A percentile compares a stretch with the other conserved stretches of the same genome.
These are phyloP conservation scores for Cartodere bifasciata DNA, from an alignment of 2,888 invertebrate species.

Conservation along the genomic window DNA sequence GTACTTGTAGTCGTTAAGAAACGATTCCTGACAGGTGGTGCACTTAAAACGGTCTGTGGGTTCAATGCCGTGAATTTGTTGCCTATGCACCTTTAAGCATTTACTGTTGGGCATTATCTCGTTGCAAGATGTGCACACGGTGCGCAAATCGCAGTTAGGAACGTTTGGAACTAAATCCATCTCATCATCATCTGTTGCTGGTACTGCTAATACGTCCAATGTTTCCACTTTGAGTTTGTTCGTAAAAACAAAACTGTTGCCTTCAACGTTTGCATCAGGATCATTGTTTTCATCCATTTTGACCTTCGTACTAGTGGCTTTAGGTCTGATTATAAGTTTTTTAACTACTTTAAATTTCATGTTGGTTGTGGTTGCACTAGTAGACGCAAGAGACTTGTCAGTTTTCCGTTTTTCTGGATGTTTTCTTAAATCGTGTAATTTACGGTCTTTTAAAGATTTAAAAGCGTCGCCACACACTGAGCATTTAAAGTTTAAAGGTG, in stretches of 20 bases:
- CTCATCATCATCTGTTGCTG: slow-evolving; percentile 14
- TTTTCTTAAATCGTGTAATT: slow-evolving; percentile 44
- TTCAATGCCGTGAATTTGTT: slow-evolving; percentile 38
- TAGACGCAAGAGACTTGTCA: slow-evolving; percentile 23
- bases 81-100: slow-evolving; percentile 35
- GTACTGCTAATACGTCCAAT: slow-evolving; percentile 28
- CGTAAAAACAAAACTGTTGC: too few species aligned
- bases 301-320: slow-evolving; percentile 22
- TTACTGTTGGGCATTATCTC: slow-evolving; percentile 22
- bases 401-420: slow-evolving; percentile 37
- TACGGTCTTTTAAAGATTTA: slow-evolving; percentile 47
- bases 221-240: slow-evolving; percentile 30
- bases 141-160: slow-evolving; percentile 17
- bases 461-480: slow-evolving; percentile 45
- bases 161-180: slow-evolving; percentile 11
- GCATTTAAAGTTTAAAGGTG: slow-evolving; percentile 42
- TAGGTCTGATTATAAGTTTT: slow-evolving; percentile 27
- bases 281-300: slow-evolving; percentile 32
- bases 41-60: slow-evolving; percentile 35
- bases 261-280: too few species aligned
- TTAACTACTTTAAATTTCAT: slow-evolving; percentile 27
- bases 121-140: slow-evolving; percentile 26
- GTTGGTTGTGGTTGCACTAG: slow-evolving; percentile 23
- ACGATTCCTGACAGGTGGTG: slow-evolving; percentile 52
- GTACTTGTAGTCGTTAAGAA: slow-evolving; percentile 53